Evolutionary conservation across 1,140 invertebrate genomes (phyloP), one percentile per base, ranked within the genome.

Genomic region (Chironomus striatipennis): DNA sequence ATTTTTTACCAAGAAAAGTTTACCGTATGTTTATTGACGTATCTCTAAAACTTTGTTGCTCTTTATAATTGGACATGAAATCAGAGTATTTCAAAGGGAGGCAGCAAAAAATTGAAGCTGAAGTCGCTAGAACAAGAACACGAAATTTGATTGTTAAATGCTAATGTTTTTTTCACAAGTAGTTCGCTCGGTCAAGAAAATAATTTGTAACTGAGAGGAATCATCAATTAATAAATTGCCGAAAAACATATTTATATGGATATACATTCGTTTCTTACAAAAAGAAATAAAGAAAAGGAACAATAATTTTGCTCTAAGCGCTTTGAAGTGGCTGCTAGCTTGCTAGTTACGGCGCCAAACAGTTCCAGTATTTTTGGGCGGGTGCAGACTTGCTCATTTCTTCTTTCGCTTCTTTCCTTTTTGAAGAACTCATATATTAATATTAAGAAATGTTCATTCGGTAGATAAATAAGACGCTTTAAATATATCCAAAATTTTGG

Each of bases 21-120:
- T 70, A 17, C 65, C 65, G 65, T 70, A 17, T 70, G 65, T 70
- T 70, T 70, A 70, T 70, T 70, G 65, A 70, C 18, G 65, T 15
- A 18, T 70, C 65, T 70, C n/a, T 70, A 70, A 70, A 70, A 70
- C 65, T 70, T 70, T 70, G 65, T 70, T 70, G 65, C 65, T 57
- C 18, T 70, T 70, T 17, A 70, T 70, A 70, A 70, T 70, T 70
- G 65, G 65, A 70, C 17, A 57, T 57, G 47, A 57, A 57, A 57
- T 57, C 47, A 57, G 12, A 57, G 47, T 57, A 57, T 57, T n/a
- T 57, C n/a, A n/a, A 12, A 34, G 5, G 12, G 12, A n/a, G 12
- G 0, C 47, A 57, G 47, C 12, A 57, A 57, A 57, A 57, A 57
- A 57, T 47, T 47, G 15, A 57, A 57, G 47, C 5, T 57, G 5